Evolutionary conservation across 2,797 vertebrate species (phyloP).

Genomic region (Streptopelia turtur): DNA sequence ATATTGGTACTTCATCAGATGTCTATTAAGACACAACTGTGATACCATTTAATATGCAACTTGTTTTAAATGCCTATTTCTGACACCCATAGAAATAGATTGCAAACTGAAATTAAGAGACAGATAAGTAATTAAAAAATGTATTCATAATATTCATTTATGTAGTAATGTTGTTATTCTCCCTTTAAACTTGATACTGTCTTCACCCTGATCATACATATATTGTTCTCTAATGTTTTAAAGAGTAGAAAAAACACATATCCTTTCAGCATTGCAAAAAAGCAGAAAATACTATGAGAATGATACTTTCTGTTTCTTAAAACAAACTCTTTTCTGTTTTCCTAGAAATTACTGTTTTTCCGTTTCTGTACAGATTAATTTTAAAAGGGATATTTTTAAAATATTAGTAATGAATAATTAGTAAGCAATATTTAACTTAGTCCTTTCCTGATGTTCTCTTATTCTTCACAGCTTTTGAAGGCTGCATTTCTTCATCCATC

Average conservation of each 20-base stretch:
- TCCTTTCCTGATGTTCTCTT: not conserved
- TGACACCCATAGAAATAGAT: not conserved
- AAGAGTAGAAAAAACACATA: not conserved
- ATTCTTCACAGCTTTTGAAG: not conserved
- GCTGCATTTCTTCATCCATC: not conserved
- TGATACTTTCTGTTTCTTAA: not conserved
- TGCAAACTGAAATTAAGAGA: not conserved
- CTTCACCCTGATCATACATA: rapidly evolving
- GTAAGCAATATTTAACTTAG: not conserved
- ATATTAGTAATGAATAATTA: not conserved
- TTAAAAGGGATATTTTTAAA: not conserved
- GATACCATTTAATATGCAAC: not conserved
- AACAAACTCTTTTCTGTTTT: not conserved
- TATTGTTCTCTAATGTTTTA: not conserved
- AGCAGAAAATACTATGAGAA: not conserved
- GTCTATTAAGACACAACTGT: not conserved
- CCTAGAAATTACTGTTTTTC: not conserved
- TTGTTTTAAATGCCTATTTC: not conserved
- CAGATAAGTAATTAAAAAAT: not conserved
- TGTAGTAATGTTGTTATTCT: not conserved
- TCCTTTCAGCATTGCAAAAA: not conserved
- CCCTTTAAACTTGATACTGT: not conserved
- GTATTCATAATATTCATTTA: not conserved
- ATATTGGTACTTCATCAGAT: not conserved
- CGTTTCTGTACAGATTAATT: not conserved